Base-by-base conservation (phyloP, 2,113 vertebrate species). In the Budorcas taxicolor region DNA sequence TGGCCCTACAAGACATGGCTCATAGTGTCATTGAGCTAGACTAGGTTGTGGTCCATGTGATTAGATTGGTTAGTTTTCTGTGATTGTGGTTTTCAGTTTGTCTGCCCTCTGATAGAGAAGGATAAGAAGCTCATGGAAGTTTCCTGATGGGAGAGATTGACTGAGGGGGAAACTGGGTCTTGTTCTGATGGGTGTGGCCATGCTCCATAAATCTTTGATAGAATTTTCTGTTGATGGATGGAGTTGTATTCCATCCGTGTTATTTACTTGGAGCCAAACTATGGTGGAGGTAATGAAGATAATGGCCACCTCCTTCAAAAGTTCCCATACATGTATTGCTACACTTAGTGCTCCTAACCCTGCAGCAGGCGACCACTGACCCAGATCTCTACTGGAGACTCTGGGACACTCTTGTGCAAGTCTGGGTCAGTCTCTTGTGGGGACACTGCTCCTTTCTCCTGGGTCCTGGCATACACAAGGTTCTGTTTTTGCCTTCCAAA, bases 201-300 rank as follows among this genome's bases (percentile, higher is more conserved):
- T 40, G n/a, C 19, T 71, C 67, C 23, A 10, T 71, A 71, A 40
- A 71, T 40, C n/a, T 71, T 71, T 71, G 12, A 40, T 71, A 19
- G 19, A 71, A 36, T 71, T 40, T 71, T 71, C 67, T 40, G n/a
- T 23, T 71, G n/a, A 71, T 71, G 67, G 67, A 23, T 71, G n/a
- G n/a, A 40, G 19, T 19, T 71, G 9, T 40, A 40, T 71, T 40
- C 67, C 10, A 3, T 71, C 19, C 3, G 0, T 71, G n/a, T 71
- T 71, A 71, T 71, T 71, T 71, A 71, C 19, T 6, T 71, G 67
- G n/a, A n/a, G n/a, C 67, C 64, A 36, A 71, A 71, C n/a, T 71
- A 23, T 40, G n/a, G 10, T 40, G 19, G 19, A 71, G 67, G n/a
- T 36, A 71, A 40, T 71, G 67, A 71, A 71, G n/a, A 23, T 71